Evolutionary conservation across 2,888 invertebrate species (phyloP).

Genomic region (Serripes groenlandicus): DNA sequence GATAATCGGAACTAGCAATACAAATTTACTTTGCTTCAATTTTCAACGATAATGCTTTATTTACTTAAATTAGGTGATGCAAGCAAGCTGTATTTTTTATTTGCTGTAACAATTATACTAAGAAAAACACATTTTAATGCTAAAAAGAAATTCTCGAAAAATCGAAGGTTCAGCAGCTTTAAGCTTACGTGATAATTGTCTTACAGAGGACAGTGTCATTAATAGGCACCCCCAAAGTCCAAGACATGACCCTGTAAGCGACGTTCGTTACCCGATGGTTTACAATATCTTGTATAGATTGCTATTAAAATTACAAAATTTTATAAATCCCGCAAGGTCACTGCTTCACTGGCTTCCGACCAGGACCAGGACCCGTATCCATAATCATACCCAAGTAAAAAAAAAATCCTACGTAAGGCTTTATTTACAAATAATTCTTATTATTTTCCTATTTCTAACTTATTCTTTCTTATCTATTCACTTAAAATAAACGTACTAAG

Average conservation of each 20-base stretch:
- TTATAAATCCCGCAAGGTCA: conserved; percentile 5
- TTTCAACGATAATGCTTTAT: not conserved
- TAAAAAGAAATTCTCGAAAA: not conserved
- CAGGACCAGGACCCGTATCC: conserved; percentile 7
- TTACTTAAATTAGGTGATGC: not conserved
- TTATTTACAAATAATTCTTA: conserved; percentile 10
- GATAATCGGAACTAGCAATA: not conserved
- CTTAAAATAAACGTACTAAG: conserved; percentile 4
- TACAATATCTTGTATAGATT: not conserved
- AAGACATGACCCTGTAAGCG: not conserved
- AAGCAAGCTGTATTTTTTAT: conserved; percentile 15
- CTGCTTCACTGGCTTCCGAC: conserved; percentile 14
- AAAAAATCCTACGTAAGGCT: conserved; percentile 1
- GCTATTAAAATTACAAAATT: not conserved
- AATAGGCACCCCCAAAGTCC: not conserved
- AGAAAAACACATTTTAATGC: not conserved
- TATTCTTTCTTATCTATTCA: conserved; percentile 6
- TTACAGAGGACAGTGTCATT: not conserved
- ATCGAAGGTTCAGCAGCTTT: not conserved
- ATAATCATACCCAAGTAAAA: conserved; percentile 7
- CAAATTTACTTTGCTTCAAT: no score
- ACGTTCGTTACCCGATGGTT: not conserved
- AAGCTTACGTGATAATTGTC: not conserved
- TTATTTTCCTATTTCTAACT: conserved; percentile 6
- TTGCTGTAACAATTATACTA: not conserved